These are phyloP conservation scores for Drosophila bipectinata DNA, from an alignment of 1,140 invertebrate genomes.

Conservation along the genomic window DNA sequence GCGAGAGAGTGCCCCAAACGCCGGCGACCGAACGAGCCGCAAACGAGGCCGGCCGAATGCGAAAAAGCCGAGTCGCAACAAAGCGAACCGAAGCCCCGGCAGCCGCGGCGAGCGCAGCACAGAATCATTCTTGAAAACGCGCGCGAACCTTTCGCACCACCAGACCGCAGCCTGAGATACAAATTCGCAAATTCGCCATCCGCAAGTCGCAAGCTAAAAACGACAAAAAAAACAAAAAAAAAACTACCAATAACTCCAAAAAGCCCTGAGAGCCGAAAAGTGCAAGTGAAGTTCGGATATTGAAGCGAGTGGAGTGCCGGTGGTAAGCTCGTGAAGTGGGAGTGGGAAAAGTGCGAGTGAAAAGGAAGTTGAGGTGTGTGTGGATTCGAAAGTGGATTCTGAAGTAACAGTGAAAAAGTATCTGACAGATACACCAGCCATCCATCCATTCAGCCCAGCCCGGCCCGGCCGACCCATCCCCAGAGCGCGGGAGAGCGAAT, in stretches of 20 bases:
- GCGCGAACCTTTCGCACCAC: slow-evolving; percentile 79
- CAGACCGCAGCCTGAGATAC: slow-evolving; percentile 45
- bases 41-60: slow-evolving; percentile 44
- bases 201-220: slow-evolving; percentile 28
- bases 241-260: not conserved
- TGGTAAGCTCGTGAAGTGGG: not conserved
- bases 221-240: not conserved
- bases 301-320: not conserved
- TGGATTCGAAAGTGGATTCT: slow-evolving; percentile 1
- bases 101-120: slow-evolving; percentile 43
- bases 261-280: slow-evolving; percentile 15
- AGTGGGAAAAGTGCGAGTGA: not conserved
- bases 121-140: slow-evolving; percentile 84
- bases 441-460: not conserved
- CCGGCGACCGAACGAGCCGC: not conserved
- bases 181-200: slow-evolving; percentile 27
- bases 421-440: slow-evolving; percentile 1
- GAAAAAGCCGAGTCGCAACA: slow-evolving; percentile 34
- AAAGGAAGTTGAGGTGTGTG: not conserved
- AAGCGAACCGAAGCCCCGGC: slow-evolving; percentile 47
- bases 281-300: slow-evolving; percentile 20
- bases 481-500: slow-evolving; percentile 20
- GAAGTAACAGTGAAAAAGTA: slow-evolving; percentile 4
- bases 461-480: no score
- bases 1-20: not conserved